Percentiles rank a stretch among this genome's conserved stretches.
Evolutionary conservation across 1,140 invertebrate genomes (phyloP).

Genomic region (Cydia amplana): DNA sequence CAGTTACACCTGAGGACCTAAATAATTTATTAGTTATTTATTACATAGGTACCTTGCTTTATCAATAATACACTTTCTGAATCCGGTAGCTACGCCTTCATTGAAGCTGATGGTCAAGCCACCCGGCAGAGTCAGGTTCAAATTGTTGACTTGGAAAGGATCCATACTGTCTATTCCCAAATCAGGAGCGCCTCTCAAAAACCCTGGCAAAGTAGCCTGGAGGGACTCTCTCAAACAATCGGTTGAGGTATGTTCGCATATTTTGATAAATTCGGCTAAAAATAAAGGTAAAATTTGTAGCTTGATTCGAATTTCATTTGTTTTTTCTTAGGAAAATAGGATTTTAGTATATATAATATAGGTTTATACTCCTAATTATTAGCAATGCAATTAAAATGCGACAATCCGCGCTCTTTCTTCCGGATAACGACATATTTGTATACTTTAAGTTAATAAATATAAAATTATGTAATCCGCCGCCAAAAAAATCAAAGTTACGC

Average conservation of each 20-base stretch:
- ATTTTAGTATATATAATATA: too few species aligned
- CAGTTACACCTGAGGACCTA: too few species aligned
- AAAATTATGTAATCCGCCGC: too few species aligned
- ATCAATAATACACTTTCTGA: conserved; percentile 48
- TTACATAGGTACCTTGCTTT: conserved; percentile 47
- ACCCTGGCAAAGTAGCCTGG: conserved; percentile 41
- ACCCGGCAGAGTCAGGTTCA: conserved; percentile 49
- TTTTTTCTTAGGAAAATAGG: too few species aligned
- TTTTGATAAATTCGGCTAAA: conserved; percentile 40
- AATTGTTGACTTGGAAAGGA: conserved; percentile 46
- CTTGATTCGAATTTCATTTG: too few species aligned
- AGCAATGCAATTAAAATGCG: too few species aligned
- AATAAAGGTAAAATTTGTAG: conserved; percentile 7
- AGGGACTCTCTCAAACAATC: conserved; percentile 46
- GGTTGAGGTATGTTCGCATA: conserved; percentile 39
- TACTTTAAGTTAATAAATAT: too few species aligned
- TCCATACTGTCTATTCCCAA: conserved; percentile 45
- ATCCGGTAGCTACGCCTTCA: conserved; percentile 46
- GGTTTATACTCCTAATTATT: too few species aligned
- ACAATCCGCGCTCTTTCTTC: too few species aligned
- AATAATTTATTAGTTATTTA: neutral
- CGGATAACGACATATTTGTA: too few species aligned
- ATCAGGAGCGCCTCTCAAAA: conserved; percentile 43
- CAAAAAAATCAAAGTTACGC: too few species aligned
- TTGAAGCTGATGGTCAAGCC: conserved; percentile 43